These are phyloP conservation scores for Drosophila meridionalis DNA, from an alignment of 2,888 invertebrate genomes.

Conservation along the genomic window DNA sequence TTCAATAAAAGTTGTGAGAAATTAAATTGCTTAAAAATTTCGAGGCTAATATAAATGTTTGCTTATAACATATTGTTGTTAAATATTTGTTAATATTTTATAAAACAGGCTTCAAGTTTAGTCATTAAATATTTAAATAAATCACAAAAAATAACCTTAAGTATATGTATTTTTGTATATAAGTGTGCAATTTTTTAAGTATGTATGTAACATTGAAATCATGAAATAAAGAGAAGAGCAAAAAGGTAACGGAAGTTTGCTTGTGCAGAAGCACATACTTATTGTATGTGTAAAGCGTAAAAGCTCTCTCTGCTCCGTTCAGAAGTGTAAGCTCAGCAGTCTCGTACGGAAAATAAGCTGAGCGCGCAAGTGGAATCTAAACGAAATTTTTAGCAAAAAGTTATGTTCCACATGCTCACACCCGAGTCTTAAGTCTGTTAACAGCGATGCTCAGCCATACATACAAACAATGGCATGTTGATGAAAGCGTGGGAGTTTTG, in stretches of 20 bases:
- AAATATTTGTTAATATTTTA: no score
- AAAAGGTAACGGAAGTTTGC: neutral
- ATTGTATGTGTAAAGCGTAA: neutral
- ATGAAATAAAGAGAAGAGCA: neutral
- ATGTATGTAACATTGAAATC: neutral
- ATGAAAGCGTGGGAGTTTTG: neutral
- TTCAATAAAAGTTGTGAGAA: no score
- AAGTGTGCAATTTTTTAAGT: neutral
- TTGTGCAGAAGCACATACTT: neutral
- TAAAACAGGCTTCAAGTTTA: no score
- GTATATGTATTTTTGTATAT: neutral
- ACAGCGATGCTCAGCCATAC: neutral
- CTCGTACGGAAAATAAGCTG: neutral
- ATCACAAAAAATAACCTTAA: no score
- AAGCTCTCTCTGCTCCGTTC: neutral
- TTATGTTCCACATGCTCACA: neutral
- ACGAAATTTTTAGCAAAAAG: neutral
- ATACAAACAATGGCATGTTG: neutral
- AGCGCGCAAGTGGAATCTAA: neutral
- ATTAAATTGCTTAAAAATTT: no score
- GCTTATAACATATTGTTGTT: no score
- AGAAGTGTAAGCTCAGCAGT: neutral
- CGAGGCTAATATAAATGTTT: no score
- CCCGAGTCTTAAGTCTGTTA: no score
- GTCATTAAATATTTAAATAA: no score